Percentiles rank a stretch among this genome's conserved stretches.
Evolutionary conservation across 2,113 vertebrate genomes (phyloP).

Genomic region (Lucifuga dentata): DNA sequence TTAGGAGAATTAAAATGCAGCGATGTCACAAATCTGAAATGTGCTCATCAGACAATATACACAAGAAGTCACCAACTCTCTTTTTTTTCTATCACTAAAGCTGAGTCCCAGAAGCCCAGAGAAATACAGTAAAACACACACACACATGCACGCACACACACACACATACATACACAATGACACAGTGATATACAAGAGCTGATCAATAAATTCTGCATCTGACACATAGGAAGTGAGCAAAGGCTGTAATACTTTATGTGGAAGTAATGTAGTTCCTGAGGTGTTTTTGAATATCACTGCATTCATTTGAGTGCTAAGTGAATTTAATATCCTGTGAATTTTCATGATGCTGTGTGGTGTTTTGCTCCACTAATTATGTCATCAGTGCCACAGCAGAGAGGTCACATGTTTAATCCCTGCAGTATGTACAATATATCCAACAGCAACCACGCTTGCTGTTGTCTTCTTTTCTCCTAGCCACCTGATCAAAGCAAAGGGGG

Average conservation of each 20-base stretch:
- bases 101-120: conserved; percentile 55
- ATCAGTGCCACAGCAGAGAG: conserved; percentile 15
- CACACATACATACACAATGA: not conserved
- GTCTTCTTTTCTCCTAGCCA: too few relatives aligned
- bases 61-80: too few relatives aligned
- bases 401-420: conserved; percentile 2
- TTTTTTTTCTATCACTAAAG: conserved; percentile 44
- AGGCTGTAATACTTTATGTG: too few relatives aligned
- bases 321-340: conserved; percentile 19
- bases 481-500: too few relatives aligned
- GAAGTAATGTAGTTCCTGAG: too few relatives aligned
- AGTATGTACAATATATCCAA: too few relatives aligned
- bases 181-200: conserved; percentile 7
- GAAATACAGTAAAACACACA: conserved; percentile 37
- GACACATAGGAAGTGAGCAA: not conserved
- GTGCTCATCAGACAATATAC: conserved; percentile 35
- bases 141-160: not conserved
- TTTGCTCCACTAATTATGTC: conserved; percentile 43
- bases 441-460: too few relatives aligned
- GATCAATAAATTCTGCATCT: not conserved
- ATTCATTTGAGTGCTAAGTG: too few relatives aligned
- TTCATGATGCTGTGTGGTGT: conserved; percentile 9
- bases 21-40: conserved; percentile 44
- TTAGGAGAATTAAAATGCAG: conserved; percentile 27
- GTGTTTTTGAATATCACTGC: too few relatives aligned